A percentile compares a stretch with the other conserved stretches of the same genome.
These are phyloP conservation scores for Bucco capensis DNA, from an alignment of 2,113 vertebrate species.

Conservation along the genomic window DNA sequence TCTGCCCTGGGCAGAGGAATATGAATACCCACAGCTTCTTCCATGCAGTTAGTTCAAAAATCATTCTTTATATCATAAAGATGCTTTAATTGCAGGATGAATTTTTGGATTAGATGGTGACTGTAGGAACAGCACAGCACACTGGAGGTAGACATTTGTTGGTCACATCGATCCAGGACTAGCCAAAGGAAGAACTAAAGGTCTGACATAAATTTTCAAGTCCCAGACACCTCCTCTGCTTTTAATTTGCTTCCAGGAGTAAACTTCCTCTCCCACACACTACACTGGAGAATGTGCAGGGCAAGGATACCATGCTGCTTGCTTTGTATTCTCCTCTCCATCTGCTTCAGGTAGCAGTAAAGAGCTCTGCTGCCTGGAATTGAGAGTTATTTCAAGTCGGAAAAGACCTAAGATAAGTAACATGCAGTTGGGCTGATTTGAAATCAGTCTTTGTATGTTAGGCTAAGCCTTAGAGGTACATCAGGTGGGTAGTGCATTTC, in stretches of 20 bases:
- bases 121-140: neutral
- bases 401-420: neutral
- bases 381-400: neutral
- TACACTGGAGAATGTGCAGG: neutral
- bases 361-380: neutral
- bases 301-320: neutral
- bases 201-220: neutral
- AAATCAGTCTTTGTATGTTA: neutral
- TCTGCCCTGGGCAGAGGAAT: neutral
- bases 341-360: neutral
- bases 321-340: neutral
- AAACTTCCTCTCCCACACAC: neutral
- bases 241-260: neutral
- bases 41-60: neutral
- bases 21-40: neutral
- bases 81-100: neutral
- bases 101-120: neutral
- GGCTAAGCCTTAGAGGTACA: neutral
- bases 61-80: neutral
- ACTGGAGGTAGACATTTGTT: neutral
- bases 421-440: neutral
- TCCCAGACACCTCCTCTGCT: neutral
- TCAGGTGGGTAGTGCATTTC: neutral
- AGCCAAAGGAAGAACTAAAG: neutral
- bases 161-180: neutral